phyloP scores from a whole-genome alignment of 1,140 invertebrate genomes.

The Laodelphax striatellus region DNA sequence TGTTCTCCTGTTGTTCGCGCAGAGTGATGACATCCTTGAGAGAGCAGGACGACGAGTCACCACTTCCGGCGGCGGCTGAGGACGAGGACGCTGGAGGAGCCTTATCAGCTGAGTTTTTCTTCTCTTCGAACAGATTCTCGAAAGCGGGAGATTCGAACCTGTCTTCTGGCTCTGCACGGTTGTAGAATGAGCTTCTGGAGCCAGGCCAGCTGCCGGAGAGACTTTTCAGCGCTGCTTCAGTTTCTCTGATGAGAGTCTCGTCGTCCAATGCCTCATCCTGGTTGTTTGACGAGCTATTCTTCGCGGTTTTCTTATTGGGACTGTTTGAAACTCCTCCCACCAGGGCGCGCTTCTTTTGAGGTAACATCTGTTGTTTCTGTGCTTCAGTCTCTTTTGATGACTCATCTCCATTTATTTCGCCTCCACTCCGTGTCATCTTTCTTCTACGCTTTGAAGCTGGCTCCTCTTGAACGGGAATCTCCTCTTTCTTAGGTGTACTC shows the following conservation, averaged over 20 bases:
- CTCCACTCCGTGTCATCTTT: conserved; percentile 5
- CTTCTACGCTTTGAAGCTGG: conserved; percentile 10
- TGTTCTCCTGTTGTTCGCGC: conserved; percentile 36
- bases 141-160: conserved; percentile 53
- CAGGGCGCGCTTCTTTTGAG: conserved; percentile 48
- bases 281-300: conserved; percentile 25
- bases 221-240: conserved; percentile 71
- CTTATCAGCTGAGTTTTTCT: conserved; percentile 50
- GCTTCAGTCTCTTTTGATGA: neutral
- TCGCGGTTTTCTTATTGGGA: conserved; percentile 37
- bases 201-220: conserved; percentile 70
- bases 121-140: conserved; percentile 76
- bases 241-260: conserved; percentile 69
- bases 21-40: conserved; percentile 53
- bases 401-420: conserved; percentile 10
- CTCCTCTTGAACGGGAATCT: conserved; percentile 15
- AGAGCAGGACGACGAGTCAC: conserved; percentile 43
- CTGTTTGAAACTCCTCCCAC: conserved; percentile 34
- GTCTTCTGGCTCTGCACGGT: conserved; percentile 49
- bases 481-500: conserved; percentile 9
- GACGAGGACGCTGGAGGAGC: conserved; percentile 36
- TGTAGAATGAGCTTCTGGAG: conserved; percentile 46
- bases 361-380: conserved; percentile 27
- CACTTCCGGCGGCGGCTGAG: conserved; percentile 44
- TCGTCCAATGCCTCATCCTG: conserved; percentile 49